A percentile compares a stretch with the other conserved stretches of the same genome.
Evolutionary conservation across 2,113 vertebrate species (phyloP).

Genomic region (Oenanthe melanoleuca): DNA sequence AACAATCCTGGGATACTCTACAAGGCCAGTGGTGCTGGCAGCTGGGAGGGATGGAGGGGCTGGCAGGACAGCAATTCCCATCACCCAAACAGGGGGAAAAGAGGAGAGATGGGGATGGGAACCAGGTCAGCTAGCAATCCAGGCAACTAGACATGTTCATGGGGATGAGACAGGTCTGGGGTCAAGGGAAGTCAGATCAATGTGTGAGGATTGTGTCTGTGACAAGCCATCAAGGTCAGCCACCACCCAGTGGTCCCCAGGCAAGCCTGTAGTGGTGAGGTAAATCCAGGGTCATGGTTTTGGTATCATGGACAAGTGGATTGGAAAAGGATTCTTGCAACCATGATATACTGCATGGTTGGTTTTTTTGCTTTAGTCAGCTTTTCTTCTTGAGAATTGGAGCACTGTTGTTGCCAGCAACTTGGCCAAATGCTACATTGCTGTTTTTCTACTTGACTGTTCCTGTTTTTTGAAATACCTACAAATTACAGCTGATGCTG

Average conservation of each 20-base stretch:
- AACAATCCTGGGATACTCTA: background rate
- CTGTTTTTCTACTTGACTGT: background rate
- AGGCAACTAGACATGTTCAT: accelerated
- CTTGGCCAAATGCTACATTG: background rate
- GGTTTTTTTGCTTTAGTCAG: background rate
- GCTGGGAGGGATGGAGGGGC: background rate
- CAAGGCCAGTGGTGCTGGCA: background rate
- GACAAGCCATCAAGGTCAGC: background rate
- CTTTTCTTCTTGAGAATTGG: background rate
- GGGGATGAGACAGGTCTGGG: background rate
- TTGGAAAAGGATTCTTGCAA: background rate
- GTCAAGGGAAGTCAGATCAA: background rate
- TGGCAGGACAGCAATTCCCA: background rate
- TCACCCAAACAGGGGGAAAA: background rate
- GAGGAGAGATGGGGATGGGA: background rate
- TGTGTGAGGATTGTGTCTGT: background rate
- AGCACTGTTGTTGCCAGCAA: background rate
- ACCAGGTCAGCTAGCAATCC: background rate
- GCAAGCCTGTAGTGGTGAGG: background rate
- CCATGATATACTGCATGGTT: background rate
- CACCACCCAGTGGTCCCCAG: background rate
- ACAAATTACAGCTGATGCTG: background rate
- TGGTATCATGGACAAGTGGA: background rate
- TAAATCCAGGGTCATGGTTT: background rate
- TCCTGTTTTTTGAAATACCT: background rate